A percentile compares a stretch with the other conserved stretches of the same genome.
Evolutionary conservation across 2,888 invertebrate genomes (phyloP).

Genomic region (Ecliptopera silaceata): DNA sequence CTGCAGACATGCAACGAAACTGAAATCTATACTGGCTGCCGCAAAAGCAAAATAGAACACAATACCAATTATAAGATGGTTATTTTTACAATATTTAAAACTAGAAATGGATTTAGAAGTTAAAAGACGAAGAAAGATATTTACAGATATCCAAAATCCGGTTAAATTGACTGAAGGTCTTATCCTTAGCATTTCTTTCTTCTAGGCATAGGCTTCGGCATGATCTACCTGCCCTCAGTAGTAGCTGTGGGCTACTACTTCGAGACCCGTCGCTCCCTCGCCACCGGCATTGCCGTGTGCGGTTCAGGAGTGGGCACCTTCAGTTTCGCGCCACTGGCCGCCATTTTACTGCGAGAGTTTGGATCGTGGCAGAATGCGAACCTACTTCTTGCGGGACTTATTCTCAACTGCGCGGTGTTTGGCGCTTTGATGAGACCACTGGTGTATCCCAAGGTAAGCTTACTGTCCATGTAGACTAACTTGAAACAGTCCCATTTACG

Average conservation of each 20-base stretch:
- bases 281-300: conserved; percentile 97
- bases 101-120: no score
- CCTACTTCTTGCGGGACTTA: conserved; percentile 95
- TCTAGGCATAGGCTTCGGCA: conserved; percentile 94
- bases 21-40: no score
- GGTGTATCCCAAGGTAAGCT: conserved; percentile 86
- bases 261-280: conserved; percentile 96
- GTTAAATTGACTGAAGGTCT: background rate
- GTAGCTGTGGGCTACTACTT: conserved; percentile 99
- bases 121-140: no score
- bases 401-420: conserved; percentile 95
- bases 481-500: background rate
- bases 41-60: no score
- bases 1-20: no score
- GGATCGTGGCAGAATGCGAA: conserved; percentile 95
- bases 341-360: conserved; percentile 89
- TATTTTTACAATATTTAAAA: no score
- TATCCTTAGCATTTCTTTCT: conserved; percentile 34
- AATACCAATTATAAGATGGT: no score
- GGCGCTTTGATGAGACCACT: conserved; percentile 92
- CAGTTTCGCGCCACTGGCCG: conserved; percentile 95
- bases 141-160: no score
- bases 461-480: background rate
- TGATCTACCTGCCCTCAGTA: conserved; percentile 97
- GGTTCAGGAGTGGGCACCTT: conserved; percentile 97